Conservation (phyloP, 2,797 vertebrate species). For the Lepus oiostolus region DNA sequence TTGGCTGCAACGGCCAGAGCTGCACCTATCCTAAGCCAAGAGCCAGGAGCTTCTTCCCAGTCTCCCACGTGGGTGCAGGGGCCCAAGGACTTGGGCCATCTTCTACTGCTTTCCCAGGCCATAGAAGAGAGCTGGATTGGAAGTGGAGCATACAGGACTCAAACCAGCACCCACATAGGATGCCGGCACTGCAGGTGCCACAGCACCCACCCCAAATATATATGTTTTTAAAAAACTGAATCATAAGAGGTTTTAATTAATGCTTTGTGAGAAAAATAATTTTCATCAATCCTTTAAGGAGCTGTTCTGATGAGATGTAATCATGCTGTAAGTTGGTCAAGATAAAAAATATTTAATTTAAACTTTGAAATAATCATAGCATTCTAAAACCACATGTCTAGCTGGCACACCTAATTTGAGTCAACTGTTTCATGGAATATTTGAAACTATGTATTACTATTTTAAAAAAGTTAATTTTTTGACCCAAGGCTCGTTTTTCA, state of each 20-base stretch:
- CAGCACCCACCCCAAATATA: too few relatives aligned
- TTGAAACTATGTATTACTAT: neutral
- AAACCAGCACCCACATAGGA: too few relatives aligned
- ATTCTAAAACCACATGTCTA: neutral
- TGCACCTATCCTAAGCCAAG: too few relatives aligned
- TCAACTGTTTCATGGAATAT: neutral
- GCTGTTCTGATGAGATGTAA: neutral
- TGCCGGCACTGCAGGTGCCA: too few relatives aligned
- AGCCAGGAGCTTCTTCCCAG: too few relatives aligned
- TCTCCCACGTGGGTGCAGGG: too few relatives aligned
- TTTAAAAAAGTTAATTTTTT: neutral
- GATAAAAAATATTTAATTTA: neutral
- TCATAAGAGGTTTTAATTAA: neutral
- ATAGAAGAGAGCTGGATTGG: too few relatives aligned
- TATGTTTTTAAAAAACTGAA: too few relatives aligned
- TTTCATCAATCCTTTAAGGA: neutral
- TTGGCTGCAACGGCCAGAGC: too few relatives aligned
- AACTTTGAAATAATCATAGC: neutral
- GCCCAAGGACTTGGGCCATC: too few relatives aligned
- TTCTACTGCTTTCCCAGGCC: too few relatives aligned
- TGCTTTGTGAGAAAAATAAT: neutral
- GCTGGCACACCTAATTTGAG: neutral
- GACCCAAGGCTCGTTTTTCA: conserved; percentile 42
- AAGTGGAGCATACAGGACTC: too few relatives aligned
- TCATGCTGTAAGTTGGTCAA: neutral